Base-by-base conservation (phyloP, 2,888 invertebrate species). In the Exephanes ischioxanthus region DNA sequence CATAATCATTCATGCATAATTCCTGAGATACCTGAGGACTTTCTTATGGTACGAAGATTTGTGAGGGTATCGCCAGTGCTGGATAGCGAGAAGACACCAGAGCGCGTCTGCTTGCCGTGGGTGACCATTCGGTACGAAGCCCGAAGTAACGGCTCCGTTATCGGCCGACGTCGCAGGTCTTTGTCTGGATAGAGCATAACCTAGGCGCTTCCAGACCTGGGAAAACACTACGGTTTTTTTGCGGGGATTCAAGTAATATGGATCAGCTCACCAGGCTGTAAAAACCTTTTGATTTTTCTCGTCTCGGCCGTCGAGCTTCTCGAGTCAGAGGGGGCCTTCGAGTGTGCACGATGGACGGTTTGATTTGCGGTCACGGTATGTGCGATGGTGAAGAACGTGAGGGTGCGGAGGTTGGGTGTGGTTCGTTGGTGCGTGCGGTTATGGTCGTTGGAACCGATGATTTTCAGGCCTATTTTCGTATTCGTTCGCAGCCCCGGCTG, bases 201-300 rank as follows among this genome's bases (percentile, higher is more conserved):
- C 63, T 75, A 63, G 61, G 78, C 75, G 53, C 75, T 75, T 84
- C 80, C 81, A 63, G 83, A 89, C 89, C 89, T 89, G 89, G 78
- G 89, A 88, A 89, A 89, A 88, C 77, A 89, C 87, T 82, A 77
- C 83, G 66, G 41, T 73, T 77, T 55, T 77, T 76, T 83, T 53
- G 66, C 70, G 53, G 82, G 86, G 87, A 86, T 86, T 86, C 81
- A 87, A 71, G 85, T 85, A 85, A 86, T 83, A 87, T 78, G 85
- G 84, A 87, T 90, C 88, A 89, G 89, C 90, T 87, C 88, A 90
- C 87, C 88, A 84, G 86, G 80, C 89, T 86, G 82, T 51, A 80
- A 80, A 80, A 53, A 45, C 55, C 76, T 83, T 85, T 80, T 7
- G 61, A 73, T 80, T 81, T 51, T 68, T 67, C 78, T 86, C 85